Evolutionary conservation across 2,888 invertebrate species (phyloP).

Genomic region (Sinotaia quadrata): DNA sequence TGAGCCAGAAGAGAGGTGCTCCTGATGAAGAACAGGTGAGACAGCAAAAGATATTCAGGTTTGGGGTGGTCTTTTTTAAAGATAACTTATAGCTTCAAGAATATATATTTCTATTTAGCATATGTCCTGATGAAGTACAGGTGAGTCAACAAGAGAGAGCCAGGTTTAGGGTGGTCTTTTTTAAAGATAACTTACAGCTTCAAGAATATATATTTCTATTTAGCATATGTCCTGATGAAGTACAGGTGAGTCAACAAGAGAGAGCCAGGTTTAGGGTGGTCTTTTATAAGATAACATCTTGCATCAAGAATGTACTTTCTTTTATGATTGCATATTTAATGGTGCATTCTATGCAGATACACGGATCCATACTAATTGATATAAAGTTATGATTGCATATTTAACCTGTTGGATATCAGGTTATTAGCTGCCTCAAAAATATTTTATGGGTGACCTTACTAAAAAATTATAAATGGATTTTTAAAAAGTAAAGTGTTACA

Average conservation of each 20-base stretch:
- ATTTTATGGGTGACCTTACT: too few relatives aligned
- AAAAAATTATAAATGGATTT: too few relatives aligned
- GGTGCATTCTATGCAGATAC: too few relatives aligned
- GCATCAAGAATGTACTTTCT: too few relatives aligned
- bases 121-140: conserved; percentile 64
- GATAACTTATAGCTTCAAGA: neutral
- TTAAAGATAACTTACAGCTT: neutral
- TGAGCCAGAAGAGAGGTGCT: conserved; percentile 63
- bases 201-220: too few relatives aligned
- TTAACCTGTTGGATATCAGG: too few relatives aligned
- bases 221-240: conserved; percentile 64
- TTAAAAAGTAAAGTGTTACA: too few relatives aligned
- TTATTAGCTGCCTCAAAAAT: too few relatives aligned
- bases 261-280: neutral
- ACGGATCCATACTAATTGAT: too few relatives aligned
- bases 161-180: neutral
- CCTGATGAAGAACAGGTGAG: conserved; percentile 65
- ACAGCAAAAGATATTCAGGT: neutral
- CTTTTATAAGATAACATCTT: neutral
- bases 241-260: conserved; percentile 50
- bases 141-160: conserved; percentile 39
- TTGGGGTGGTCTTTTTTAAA: neutral
- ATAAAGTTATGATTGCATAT: too few relatives aligned
- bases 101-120: too few relatives aligned
- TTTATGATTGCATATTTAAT: too few relatives aligned